Base-by-base conservation (phyloP, 1,140 invertebrate species). In the Lasaia peninsularis region DNA sequence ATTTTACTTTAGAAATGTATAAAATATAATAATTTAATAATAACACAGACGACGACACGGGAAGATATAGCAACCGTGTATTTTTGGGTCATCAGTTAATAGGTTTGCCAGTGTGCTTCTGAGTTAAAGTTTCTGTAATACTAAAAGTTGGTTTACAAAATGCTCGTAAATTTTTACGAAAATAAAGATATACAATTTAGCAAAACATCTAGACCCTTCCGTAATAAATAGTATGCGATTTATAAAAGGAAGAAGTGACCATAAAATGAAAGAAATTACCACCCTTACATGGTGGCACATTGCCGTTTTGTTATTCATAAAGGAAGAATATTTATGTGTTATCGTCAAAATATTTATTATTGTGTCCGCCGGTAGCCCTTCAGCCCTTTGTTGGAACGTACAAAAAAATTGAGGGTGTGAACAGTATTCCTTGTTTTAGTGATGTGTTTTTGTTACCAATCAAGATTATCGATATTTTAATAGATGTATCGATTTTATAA, bases 281-380 rank as follows among this genome's bases (percentile, higher is more conserved):
- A 66, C 73, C 80, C 75, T 73, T 69, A 58, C 70, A 59, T 51
- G 67, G 72, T 73, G 81, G 73, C 75, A 73, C 63, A 73, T 64
- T 37, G 59, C 65, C 68, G 71, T 79, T 81, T 88, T 86, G 80
- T 82, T 88, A 88, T 88, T 88, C 85, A 88, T 88, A 88, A 88
- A 88, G 72, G 78, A 71, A 68, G 67, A 69, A 86, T 88, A 88
- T 88, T 88, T 88, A 88, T 88, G 85, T 68, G 73, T 84, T 85
- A 88, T 88, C 83, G 83, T 88, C 85, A 86, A 88, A 88, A 88
- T 88, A 88, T 88, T 88, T 86, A 88, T 88, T 88, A 88, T 84
- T 86, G 73, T 78, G 82, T 83, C 79, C 71, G 78, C 73, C 65
- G 76, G 70, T 71, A 71, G 75, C 72, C 76, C 78, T 73, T 75